These are phyloP conservation scores for Brevipalpus yothersi DNA, from an alignment of 1,140 invertebrate species.

Conservation along the genomic window DNA sequence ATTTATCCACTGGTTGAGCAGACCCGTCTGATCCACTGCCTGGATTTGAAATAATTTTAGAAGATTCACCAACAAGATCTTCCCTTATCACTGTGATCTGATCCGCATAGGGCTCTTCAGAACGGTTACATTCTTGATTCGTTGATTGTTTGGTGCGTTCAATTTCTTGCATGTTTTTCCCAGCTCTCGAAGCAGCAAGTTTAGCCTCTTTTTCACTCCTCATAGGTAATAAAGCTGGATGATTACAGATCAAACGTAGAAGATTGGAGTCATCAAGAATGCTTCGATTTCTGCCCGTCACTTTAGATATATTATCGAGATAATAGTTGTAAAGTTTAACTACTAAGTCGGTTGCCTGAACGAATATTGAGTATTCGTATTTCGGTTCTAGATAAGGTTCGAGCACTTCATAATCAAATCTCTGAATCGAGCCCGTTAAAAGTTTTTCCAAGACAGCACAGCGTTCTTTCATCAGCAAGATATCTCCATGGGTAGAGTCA, in stretches of 20 bases:
- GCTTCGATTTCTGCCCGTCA: background rate
- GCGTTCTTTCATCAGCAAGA: background rate
- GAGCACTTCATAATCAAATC: background rate
- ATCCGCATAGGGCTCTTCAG: too few species aligned
- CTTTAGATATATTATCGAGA: background rate
- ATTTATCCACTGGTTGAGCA: too few species aligned
- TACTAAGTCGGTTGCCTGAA: background rate
- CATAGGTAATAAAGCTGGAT: background rate
- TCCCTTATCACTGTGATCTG: too few species aligned
- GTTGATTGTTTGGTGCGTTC: too few species aligned
- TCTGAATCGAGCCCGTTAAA: conserved; percentile 14
- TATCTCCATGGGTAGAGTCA: background rate
- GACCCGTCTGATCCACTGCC: too few species aligned
- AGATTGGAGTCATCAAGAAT: background rate
- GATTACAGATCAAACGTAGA: background rate
- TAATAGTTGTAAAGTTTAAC: background rate
- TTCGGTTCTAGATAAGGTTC: background rate
- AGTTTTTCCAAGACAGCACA: background rate
- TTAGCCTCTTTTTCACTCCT: background rate
- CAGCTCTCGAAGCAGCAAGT: too few species aligned
- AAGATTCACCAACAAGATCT: too few species aligned
- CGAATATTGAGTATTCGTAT: background rate
- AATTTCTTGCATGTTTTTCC: too few species aligned
- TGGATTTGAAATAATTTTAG: too few species aligned
- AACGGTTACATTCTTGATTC: too few species aligned